Evolutionary conservation across 2,113 vertebrate genomes (phyloP).

Genomic region (Platichthys flesus): DNA sequence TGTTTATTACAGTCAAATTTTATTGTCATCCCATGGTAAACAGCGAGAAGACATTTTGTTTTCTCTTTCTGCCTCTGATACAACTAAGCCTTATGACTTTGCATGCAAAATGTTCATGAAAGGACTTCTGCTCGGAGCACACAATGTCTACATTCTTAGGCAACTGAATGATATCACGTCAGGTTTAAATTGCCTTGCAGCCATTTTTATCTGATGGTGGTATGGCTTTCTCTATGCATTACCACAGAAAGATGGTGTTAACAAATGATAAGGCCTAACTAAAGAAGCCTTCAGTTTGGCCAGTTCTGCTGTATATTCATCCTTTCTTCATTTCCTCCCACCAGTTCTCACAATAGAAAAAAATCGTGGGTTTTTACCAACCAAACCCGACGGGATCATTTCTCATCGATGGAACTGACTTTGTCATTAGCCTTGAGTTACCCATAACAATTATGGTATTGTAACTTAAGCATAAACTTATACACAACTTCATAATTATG

Average conservation of each 20-base stretch:
- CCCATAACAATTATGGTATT: background rate
- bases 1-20: constrained; percentile 27
- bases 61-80: constrained; percentile 29
- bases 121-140: constrained; percentile 15
- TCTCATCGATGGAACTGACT: constrained; percentile 9
- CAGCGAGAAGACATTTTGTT: constrained; percentile 23
- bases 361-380: constrained; percentile 14
- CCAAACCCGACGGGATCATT: background rate
- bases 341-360: constrained; percentile 13
- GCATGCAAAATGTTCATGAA: constrained; percentile 49
- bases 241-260: constrained; percentile 46
- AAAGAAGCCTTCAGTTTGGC: constrained; percentile 32
- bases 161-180: constrained; percentile 64
- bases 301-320: constrained; percentile 8
- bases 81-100: constrained; percentile 24
- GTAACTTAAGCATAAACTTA: background rate
- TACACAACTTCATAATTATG: too few relatives aligned
- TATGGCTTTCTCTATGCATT: constrained; percentile 43
- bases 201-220: constrained; percentile 66
- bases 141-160: constrained; percentile 66
- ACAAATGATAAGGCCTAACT: constrained; percentile 59
- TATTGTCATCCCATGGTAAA: constrained; percentile 48
- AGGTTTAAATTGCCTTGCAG: constrained; percentile 61
- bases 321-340: constrained; percentile 10
- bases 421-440: background rate